Percentiles rank a stretch among this genome's conserved stretches.
Conservation (phyloP, 2,113 vertebrate species). For the Eonycteris spelaea region DNA sequence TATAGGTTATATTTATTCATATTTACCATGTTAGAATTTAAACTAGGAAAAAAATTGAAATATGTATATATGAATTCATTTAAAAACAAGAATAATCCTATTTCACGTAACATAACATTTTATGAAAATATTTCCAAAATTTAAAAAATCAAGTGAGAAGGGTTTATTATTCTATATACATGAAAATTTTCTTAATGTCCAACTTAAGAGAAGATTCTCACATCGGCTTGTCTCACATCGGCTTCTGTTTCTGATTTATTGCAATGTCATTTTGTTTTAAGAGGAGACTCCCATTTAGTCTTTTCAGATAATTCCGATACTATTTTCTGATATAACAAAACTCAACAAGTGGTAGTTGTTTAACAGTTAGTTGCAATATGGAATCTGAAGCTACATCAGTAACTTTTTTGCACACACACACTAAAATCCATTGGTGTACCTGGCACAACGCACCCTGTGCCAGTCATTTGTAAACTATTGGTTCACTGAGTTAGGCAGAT, state of each 20-base stretch:
- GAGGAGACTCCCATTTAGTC: neutral
- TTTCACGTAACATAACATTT: neutral
- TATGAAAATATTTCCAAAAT: neutral
- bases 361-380: neutral
- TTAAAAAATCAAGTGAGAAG: neutral
- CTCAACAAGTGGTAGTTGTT: neutral
- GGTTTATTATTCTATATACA: neutral
- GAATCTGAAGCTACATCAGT: neutral
- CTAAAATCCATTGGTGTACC: neutral
- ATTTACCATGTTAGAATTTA: neutral
- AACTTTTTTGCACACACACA: neutral
- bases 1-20: neutral
- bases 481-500: neutral
- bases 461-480: neutral
- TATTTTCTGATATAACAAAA: neutral
- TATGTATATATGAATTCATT: neutral
- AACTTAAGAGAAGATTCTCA: neutral
- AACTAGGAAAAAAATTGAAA: neutral
- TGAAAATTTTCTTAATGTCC: neutral
- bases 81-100: neutral
- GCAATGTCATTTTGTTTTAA: neutral
- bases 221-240: neutral
- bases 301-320: slow-evolving; percentile 11
- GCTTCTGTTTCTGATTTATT: neutral
- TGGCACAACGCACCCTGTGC: neutral